phyloP scores from a whole-genome alignment of 1,140 invertebrate genomes.

The Ladona fulva region DNA sequence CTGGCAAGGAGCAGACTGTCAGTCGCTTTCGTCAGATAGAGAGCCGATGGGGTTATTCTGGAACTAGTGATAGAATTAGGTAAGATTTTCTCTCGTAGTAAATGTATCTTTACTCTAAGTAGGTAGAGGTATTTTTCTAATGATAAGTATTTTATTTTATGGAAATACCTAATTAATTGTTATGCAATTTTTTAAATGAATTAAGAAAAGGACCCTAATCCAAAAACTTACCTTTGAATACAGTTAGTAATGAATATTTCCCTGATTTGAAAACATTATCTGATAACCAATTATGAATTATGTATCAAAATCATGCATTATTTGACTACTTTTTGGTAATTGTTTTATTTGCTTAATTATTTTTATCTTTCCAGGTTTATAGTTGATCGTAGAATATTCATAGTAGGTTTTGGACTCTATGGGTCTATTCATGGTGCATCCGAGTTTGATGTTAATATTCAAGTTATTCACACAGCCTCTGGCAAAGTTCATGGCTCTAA shows the following conservation, averaged over 20 bases:
- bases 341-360: conserved; percentile 12
- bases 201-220: too few species aligned
- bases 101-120: conserved; percentile 21
- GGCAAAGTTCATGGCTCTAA: conserved; percentile 69
- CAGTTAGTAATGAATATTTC: too few species aligned
- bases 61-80: conserved; percentile 75
- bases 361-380: conserved; percentile 52
- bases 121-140: too few species aligned
- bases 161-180: too few species aligned
- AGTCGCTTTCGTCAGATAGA: conserved; percentile 74
- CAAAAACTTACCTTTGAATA: too few species aligned
- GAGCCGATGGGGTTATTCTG: conserved; percentile 78
- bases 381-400: conserved; percentile 72
- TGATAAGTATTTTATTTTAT: too few species aligned
- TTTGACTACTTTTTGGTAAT: too few species aligned
- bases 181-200: too few species aligned
- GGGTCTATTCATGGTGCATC: conserved; percentile 74
- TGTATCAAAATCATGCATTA: too few species aligned
- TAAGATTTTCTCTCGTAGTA: conserved; percentile 29
- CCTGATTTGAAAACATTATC: too few species aligned
- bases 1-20: conserved; percentile 72
- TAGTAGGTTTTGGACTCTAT: conserved; percentile 82
- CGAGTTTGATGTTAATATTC: conserved; percentile 71
- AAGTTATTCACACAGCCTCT: conserved; percentile 67
- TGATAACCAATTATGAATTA: too few species aligned